A percentile compares a stretch with the other conserved stretches of the same genome.
These are phyloP conservation scores for Phymastichus coffea DNA, from an alignment of 1,140 invertebrate genomes.

Conservation along the genomic window DNA sequence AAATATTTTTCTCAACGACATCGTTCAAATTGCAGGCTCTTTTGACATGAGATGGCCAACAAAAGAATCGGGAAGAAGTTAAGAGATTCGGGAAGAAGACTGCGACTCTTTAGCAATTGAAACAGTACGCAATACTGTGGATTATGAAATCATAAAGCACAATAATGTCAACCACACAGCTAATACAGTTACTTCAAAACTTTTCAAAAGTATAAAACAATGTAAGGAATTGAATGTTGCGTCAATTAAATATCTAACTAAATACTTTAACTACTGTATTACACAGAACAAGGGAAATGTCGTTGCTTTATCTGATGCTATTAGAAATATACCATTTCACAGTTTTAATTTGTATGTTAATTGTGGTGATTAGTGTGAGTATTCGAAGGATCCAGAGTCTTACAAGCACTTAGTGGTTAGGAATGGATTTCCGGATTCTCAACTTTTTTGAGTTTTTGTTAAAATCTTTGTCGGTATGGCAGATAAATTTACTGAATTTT, in stretches of 20 bases:
- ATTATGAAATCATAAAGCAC: constrained; percentile 8
- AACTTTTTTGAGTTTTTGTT: constrained; percentile 10
- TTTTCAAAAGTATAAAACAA: constrained; percentile 12
- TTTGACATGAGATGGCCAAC: constrained; percentile 7
- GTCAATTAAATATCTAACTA: constrained; percentile 13
- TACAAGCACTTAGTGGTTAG: constrained; percentile 3
- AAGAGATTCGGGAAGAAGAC: constrained; percentile 24
- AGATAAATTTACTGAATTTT: constrained; percentile 3
- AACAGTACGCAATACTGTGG: constrained; percentile 12
- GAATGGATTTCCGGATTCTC: neutral
- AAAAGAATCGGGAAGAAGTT: neutral
- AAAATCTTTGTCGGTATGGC: constrained; percentile 13
- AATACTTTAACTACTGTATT: constrained; percentile 10
- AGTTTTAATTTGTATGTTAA: constrained; percentile 1
- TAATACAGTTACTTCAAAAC: neutral
- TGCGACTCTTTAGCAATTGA: constrained; percentile 25
- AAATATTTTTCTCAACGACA: neutral
- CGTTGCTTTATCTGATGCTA: neutral
- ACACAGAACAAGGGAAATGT: constrained; percentile 6
- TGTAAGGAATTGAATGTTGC: constrained; percentile 7
- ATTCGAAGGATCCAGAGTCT: constrained; percentile 6
- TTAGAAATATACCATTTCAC: constrained; percentile 18
- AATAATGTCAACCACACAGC: constrained; percentile 11
- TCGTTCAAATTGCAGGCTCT: neutral
- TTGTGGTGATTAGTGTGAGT: constrained; percentile 22